Evolutionary conservation across 53 echinoderm and acorn worm genomes (phyloP), one percentile per base, ranked within the genome.

Genomic region (Mesocentrotus franciscanus): DNA sequence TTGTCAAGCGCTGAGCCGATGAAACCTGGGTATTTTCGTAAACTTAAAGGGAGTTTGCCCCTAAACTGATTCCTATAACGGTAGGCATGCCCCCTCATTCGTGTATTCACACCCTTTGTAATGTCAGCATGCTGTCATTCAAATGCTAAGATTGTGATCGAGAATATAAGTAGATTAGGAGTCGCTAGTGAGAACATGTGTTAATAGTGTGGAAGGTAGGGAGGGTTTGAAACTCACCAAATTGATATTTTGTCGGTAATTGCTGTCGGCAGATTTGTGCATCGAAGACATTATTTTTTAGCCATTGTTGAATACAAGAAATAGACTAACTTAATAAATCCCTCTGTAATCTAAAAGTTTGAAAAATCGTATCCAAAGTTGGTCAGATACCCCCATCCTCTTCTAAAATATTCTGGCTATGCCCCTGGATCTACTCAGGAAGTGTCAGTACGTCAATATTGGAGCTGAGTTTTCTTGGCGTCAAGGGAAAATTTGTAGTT

Each of bases 391-490:
- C 68, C 72, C 74, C 29, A 11, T 11, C 32, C 74, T 49, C 29
- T 29, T 32, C 3, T 1, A 74, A 30, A 74, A 74, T 74, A 30
- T 30, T 30, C 74, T 74, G 29, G 81, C 42, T 16, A 81, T 18
- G 20, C 81, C 39, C 81, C 18, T 16, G 8, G 22, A 27, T 36
- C 36, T 35, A 8, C 39, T 18, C 15, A 39, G 42, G 36, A 36
- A 81, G 22, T 81, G 81, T 81, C 81, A 81, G 81, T 36, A 42
- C 42, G 81, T 42, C 81, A 81, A 81, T 81, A 39, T 42, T 42
- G 39, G 81, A 81, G 81, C 81, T 8, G 36, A 42, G 39, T 39
- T 81, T 8, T 42, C 18, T 18, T 81, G 81, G 81, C 33, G 81
- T 81, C 81, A 81, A 33, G 81, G 81, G 81, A 81, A 42, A 81